phyloP scores from a whole-genome alignment of 2,888 invertebrate species.

The Isoperla grammatica region DNA sequence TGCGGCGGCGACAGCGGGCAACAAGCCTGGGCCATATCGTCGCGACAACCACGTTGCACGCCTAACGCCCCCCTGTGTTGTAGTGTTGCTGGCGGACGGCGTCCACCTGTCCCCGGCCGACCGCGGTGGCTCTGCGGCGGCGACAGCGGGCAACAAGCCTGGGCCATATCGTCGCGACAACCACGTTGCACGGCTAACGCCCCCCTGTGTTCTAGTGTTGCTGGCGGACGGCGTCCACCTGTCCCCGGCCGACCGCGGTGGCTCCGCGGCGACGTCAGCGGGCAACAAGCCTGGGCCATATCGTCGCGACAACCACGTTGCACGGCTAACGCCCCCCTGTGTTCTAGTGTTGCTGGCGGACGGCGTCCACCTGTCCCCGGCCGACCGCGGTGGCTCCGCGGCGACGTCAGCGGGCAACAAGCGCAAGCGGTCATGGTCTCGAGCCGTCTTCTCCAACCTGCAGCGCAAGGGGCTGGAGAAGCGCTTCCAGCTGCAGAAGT shows the following conservation, averaged over 20 bases:
- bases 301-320: no score
- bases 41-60: no score
- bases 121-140: constrained; percentile 2
- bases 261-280: constrained; percentile 6
- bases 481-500: constrained; percentile 89
- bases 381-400: constrained; percentile 2
- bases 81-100: neutral
- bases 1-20: constrained; percentile 16
- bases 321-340: no score
- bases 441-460: constrained; percentile 90
- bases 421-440: constrained; percentile 88
- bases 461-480: constrained; percentile 92
- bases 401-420: constrained; percentile 42
- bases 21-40: constrained; percentile 81
- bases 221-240: constrained; percentile 8
- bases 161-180: no score
- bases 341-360: constrained; percentile 2
- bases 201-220: constrained; percentile 3
- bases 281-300: constrained; percentile 66
- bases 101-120: constrained; percentile 10
- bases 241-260: constrained; percentile 2
- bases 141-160: constrained; percentile 53
- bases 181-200: no score
- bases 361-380: constrained; percentile 7
- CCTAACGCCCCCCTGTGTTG: no score